Evolutionary conservation across 2,113 vertebrate genomes (phyloP).

Genomic region (Plecotus auritus): DNA sequence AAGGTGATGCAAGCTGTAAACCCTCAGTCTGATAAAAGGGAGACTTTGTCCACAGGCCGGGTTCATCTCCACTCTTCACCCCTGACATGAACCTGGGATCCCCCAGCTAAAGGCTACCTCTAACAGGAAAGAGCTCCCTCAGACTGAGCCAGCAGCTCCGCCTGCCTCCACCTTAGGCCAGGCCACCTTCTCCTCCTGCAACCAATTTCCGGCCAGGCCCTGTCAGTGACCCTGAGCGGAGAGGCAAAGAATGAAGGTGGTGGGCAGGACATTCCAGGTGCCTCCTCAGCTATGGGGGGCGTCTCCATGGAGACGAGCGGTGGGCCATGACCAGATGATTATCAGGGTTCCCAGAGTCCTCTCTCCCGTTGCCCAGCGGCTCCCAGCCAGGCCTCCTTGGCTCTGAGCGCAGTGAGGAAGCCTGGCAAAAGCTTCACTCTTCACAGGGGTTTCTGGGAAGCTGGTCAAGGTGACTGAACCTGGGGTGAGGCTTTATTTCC

Average conservation of each 20-base stretch:
- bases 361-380: neutral
- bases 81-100: neutral
- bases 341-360: conserved; percentile 30
- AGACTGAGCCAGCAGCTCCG: neutral
- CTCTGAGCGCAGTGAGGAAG: neutral
- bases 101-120: neutral
- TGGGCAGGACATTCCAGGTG: neutral
- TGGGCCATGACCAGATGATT: conserved; percentile 56
- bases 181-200: neutral
- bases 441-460: neutral
- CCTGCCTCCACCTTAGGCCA: neutral
- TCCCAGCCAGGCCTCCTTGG: neutral
- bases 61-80: neutral
- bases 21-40: neutral
- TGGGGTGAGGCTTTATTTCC: neutral
- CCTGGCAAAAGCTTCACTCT: neutral
- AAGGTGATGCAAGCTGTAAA: neutral
- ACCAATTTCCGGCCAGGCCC: neutral
- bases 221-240: conserved; percentile 29
- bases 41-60: neutral
- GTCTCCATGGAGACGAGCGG: conserved; percentile 29
- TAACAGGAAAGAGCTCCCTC: neutral
- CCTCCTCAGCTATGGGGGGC: conserved; percentile 1
- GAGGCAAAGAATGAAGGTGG: neutral
- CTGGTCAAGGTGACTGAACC: neutral